Evolutionary conservation across 2,888 invertebrate genomes (phyloP).

Genomic region (Lydus trimaculatus): DNA sequence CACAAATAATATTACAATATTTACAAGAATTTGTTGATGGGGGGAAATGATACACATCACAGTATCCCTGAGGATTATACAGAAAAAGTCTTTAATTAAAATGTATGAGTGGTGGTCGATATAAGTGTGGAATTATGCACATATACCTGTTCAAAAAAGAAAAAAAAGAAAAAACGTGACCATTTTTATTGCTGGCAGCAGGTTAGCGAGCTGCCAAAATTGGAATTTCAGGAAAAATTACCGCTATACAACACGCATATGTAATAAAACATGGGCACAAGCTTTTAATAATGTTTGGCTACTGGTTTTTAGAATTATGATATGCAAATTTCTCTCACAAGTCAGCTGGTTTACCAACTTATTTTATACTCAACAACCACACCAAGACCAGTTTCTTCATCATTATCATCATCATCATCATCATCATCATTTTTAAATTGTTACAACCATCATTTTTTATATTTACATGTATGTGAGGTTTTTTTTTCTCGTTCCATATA

Average conservation of each 20-base stretch:
- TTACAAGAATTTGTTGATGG: background rate
- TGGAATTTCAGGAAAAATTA: constrained; percentile 36
- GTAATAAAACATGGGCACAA: constrained; percentile 22
- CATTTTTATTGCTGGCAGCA: constrained; percentile 26
- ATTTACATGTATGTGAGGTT: background rate
- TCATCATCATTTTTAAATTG: constrained; percentile 12
- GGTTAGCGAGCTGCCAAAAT: constrained; percentile 29
- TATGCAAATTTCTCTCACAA: constrained; percentile 32
- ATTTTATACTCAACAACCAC: constrained; percentile 14
- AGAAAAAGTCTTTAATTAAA: constrained; percentile 16
- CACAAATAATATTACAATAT: background rate
- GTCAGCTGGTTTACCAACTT: constrained; percentile 23
- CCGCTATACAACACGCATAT: constrained; percentile 29
- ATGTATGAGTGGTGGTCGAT: constrained; percentile 14
- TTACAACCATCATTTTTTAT: background rate
- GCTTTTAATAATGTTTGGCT: constrained; percentile 25
- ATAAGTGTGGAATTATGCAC: constrained; percentile 23
- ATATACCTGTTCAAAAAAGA: background rate
- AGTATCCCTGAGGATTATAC: background rate
- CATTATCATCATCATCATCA: constrained; percentile 19
- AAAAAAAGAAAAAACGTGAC: constrained; percentile 7
- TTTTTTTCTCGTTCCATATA: background rate
- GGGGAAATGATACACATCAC: no score
- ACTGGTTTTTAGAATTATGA: constrained; percentile 36
- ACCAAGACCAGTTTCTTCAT: constrained; percentile 18